Evolutionary conservation across 2,797 vertebrate species (phyloP), one percentile per base, ranked within the genome.

Genomic region (Leuciscus waleckii): DNA sequence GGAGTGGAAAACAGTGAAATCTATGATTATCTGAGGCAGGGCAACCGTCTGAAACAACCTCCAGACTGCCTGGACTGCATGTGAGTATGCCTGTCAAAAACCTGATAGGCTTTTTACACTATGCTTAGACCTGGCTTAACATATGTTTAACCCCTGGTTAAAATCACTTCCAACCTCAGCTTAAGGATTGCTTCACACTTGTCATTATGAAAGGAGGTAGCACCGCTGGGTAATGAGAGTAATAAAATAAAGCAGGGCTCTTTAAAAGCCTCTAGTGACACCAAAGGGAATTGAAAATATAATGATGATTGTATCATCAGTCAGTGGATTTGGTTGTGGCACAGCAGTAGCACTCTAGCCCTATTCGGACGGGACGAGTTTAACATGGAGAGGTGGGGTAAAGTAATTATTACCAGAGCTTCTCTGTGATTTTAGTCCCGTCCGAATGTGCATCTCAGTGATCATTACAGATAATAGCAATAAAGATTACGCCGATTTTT

Each of bases 1-100:
- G 97, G 97, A 0, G 97, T 98, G 32, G 97, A 98, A 87, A 98
- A 98, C 95, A 97, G 97, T 0, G 97, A 98, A 91, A 97, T 98
- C 90, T 98, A 98, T 0, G 97, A 98, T 90, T 98, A 97, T 84
- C 90, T 98, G 92, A 94, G 96, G 46, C 97, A 98, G 85, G 97
- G 97, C 2, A 97, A 98, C 89, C 96, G 97, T 35, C 96, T 98
- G 71, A 97, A 98, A 86, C 97, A 98, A 91, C 97, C 97, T 17
- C 95, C 95, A 0, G 97, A 98, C 93, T 98, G 97, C 87, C 95
- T 98, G 91, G 97, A 98, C 88, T 94, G 93, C 93, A 94, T 98
- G 97, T 98, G 90, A 96, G 97, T 90, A 71, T 29, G 23, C 14
- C 51, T 32, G 29, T 37, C 16, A 7, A 4, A 37, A 35, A 69